Evolutionary conservation across 2,797 vertebrate genomes (phyloP).

Genomic region (Geranospiza caerulescens): DNA sequence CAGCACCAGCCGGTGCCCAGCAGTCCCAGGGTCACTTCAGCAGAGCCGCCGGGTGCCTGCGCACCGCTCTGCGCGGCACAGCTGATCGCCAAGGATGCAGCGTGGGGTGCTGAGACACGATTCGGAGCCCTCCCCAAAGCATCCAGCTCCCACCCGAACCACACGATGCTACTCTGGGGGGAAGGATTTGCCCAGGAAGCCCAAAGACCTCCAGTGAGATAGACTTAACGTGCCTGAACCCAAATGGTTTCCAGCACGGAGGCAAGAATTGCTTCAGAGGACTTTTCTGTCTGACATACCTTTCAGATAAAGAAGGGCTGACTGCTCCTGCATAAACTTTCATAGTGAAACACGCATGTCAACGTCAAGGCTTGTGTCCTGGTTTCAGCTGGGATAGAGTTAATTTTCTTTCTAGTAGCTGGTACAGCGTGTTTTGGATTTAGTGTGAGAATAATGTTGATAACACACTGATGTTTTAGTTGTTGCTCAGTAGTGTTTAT

Average conservation of each 20-base stretch:
- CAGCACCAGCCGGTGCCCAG: neutral
- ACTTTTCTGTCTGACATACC: neutral
- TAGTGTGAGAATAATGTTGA: no score
- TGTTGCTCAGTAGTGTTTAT: no score
- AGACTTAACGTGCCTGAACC: neutral
- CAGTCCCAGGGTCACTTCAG: neutral
- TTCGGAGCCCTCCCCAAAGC: neutral
- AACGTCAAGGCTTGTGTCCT: neutral
- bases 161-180: rapidly evolving
- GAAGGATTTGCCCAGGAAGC: neutral
- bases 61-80: rapidly evolving
- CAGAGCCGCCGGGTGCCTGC: neutral
- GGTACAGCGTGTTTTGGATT: no score
- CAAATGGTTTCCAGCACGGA: neutral
- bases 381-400: no score
- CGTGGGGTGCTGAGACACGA: neutral
- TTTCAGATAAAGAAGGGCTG: neutral
- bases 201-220: neutral
- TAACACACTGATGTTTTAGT: no score
- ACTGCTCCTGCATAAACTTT: neutral
- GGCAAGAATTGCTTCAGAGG: neutral
- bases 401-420: no score
- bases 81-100: neutral
- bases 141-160: neutral
- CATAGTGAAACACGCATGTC: neutral